These are phyloP conservation scores for Alentia gelatinosa DNA, from an alignment of 2,888 invertebrate genomes.

Conservation along the genomic window DNA sequence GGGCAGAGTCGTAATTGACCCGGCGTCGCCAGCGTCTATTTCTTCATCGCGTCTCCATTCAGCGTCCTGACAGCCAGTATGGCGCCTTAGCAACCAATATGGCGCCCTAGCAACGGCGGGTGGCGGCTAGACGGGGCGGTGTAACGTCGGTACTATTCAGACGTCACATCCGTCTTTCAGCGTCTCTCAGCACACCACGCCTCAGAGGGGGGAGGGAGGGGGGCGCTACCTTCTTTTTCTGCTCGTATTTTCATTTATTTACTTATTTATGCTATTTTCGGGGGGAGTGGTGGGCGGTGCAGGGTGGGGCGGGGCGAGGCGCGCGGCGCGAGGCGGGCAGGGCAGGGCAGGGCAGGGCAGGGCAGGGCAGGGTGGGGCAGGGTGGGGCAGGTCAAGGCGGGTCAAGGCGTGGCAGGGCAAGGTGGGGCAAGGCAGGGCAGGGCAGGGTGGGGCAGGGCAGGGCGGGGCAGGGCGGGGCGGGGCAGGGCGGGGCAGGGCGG, in stretches of 20 bases:
- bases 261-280: not conserved
- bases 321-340: not conserved
- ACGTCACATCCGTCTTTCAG: not conserved
- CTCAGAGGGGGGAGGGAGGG: not conserved
- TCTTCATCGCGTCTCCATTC: not conserved
- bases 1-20: not conserved
- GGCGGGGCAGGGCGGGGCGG: not conserved
- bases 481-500: not conserved
- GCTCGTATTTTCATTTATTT: too few relatives aligned
- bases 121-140: not conserved
- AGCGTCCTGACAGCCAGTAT: not conserved
- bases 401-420: too few relatives aligned
- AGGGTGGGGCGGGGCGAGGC: not conserved
- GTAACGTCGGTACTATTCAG: not conserved
- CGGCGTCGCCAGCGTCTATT: not conserved
- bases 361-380: too few relatives aligned
- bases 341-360: not conserved
- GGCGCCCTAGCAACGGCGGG: not conserved
- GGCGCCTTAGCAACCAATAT: conserved; percentile 22
- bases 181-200: too few relatives aligned
- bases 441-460: not conserved
- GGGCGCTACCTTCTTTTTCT: too few relatives aligned
- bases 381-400: too few relatives aligned
- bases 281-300: not conserved
- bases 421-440: not conserved